A percentile compares a stretch with the other conserved stretches of the same genome.
Conservation (phyloP, 2,113 vertebrate species). For the Megaptera novaeangliae region DNA sequence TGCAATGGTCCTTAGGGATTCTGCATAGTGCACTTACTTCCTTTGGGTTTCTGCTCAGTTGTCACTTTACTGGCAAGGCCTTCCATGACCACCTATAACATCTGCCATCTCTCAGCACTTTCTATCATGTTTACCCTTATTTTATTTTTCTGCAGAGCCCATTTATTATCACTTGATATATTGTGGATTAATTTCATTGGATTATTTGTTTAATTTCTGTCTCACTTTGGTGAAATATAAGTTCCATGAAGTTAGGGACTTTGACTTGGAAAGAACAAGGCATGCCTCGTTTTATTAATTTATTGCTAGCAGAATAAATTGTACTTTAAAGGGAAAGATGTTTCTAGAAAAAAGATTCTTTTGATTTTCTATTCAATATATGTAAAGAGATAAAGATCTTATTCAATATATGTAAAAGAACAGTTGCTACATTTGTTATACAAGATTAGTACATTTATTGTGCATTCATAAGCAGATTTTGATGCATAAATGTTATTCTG, state of each 20-base stretch:
- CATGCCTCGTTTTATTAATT: neutral
- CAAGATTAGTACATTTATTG: neutral
- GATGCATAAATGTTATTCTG: neutral
- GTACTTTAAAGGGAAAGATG: neutral
- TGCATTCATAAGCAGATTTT: neutral
- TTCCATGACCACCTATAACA: neutral
- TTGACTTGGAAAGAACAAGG: neutral
- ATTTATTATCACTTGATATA: neutral
- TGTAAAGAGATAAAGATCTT: neutral
- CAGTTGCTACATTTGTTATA: neutral
- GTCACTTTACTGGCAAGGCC: neutral
- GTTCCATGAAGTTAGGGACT: neutral
- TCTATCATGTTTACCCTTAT: neutral
- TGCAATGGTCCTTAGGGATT: neutral
- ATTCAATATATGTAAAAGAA: neutral
- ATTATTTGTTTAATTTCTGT: neutral
- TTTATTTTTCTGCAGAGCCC: neutral
- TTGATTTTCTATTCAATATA: neutral
- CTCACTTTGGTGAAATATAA: neutral
- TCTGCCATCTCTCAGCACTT: neutral
- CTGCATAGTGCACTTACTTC: neutral
- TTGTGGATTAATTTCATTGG: neutral
- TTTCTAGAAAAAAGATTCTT: neutral
- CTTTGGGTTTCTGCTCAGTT: neutral
- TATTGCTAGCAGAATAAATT: neutral